A percentile compares a stretch with the other conserved stretches of the same genome.
These are phyloP conservation scores for Notarius quadriscutis DNA, from an alignment of 2,113 vertebrate genomes.

Conservation along the genomic window DNA sequence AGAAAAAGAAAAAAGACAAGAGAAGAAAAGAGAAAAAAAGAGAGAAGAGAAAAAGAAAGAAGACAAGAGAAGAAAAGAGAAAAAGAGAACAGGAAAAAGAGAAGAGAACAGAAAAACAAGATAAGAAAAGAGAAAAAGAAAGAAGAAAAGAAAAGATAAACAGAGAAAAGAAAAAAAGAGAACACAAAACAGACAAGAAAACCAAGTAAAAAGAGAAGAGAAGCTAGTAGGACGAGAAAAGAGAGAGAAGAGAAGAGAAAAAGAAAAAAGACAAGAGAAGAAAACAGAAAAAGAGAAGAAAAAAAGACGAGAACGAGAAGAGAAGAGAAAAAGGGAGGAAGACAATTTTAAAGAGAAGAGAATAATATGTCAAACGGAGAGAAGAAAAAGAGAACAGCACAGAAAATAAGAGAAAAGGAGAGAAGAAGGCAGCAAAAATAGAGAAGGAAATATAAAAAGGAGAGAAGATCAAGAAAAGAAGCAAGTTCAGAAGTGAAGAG, in stretches of 20 bases:
- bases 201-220: neutral
- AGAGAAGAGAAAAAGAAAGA: neutral
- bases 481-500: neutral
- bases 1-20: neutral
- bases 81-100: neutral
- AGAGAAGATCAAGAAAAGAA: neutral
- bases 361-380: neutral
- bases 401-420: neutral
- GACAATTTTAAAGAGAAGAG: neutral
- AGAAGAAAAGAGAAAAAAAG: neutral
- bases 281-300: neutral
- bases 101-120: neutral
- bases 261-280: neutral
- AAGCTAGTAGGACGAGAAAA: neutral
- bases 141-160: conserved; percentile 24
- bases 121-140: neutral
- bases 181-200: neutral
- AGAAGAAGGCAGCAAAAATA: neutral
- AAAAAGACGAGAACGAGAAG: neutral
- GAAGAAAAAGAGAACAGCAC: neutral
- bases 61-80: too few species aligned
- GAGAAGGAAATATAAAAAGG: neutral
- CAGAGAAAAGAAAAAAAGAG: neutral
- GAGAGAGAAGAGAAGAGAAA: neutral
- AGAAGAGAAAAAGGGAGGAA: neutral